Percentiles rank a stretch among this genome's conserved stretches.
These are phyloP conservation scores for Nineta flava DNA, from an alignment of 2,888 invertebrate genomes.

Conservation along the genomic window DNA sequence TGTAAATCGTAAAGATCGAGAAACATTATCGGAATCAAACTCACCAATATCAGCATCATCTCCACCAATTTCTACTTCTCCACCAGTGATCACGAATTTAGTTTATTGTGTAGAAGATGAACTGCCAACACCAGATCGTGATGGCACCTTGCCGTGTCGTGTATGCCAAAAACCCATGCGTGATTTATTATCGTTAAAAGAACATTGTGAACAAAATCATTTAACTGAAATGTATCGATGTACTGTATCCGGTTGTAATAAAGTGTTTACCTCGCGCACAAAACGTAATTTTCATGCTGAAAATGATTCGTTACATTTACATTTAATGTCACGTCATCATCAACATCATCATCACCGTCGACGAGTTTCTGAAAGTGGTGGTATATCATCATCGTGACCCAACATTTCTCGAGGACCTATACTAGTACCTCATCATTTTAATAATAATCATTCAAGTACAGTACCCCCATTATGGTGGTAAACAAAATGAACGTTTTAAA, in stretches of 20 bases:
- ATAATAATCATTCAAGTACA: slow-evolving; percentile 8
- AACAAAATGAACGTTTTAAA: slow-evolving; percentile 11
- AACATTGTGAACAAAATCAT: slow-evolving; percentile 57
- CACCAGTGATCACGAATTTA: slow-evolving; percentile 21
- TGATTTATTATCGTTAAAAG: slow-evolving; percentile 44
- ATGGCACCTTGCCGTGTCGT: slow-evolving; percentile 51
- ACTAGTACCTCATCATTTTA: slow-evolving; percentile 19
- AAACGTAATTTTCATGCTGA: slow-evolving; percentile 63
- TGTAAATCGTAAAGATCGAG: slow-evolving; percentile 11
- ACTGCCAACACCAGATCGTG: slow-evolving; percentile 44
- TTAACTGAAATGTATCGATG: slow-evolving; percentile 54
- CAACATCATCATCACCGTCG: slow-evolving; percentile 1
- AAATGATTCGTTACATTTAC: slow-evolving; percentile 36
- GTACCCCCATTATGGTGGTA: slow-evolving; percentile 28
- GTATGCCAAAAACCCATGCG: slow-evolving; percentile 49
- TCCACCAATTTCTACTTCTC: slow-evolving; percentile 29
- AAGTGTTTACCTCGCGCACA: slow-evolving; percentile 63
- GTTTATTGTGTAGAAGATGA: slow-evolving; percentile 51
- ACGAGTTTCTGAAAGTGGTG: slow-evolving; percentile 15
- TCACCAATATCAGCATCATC: slow-evolving; percentile 34
- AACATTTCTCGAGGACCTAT: slow-evolving; percentile 23
- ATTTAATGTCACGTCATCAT: slow-evolving; percentile 7
- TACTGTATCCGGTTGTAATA: slow-evolving; percentile 58
- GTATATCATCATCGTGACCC: slow-evolving; percentile 16
- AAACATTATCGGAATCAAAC: slow-evolving; percentile 33